phyloP scores from a whole-genome alignment of 2,797 vertebrate species.

The Alca torda region DNA sequence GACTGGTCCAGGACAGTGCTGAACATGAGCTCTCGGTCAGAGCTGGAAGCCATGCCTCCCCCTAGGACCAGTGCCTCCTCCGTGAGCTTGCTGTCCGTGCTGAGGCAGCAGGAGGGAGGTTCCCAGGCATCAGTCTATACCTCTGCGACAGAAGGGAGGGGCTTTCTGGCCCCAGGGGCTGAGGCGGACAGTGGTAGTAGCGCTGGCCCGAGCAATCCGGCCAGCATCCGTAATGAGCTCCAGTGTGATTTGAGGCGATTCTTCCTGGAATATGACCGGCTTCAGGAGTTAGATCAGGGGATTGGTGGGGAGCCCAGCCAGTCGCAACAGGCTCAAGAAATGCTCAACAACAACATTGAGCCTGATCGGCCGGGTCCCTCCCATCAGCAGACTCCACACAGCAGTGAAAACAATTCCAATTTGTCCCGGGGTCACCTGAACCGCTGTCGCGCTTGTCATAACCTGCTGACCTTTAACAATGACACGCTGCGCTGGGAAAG shows the following conservation, averaged over 20 bases:
- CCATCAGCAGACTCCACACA: slow-evolving; percentile 84
- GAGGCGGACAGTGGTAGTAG: slow-evolving; percentile 85
- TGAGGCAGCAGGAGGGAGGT: slow-evolving; percentile 91
- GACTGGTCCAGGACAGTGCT: slow-evolving; percentile 93
- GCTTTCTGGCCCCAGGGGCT: slow-evolving; percentile 81
- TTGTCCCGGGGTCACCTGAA: slow-evolving; percentile 91
- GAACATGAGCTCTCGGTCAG: slow-evolving; percentile 83
- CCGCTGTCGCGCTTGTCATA: slow-evolving; percentile 97
- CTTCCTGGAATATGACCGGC: slow-evolving; percentile 96
- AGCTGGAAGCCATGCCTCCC: slow-evolving; percentile 85
- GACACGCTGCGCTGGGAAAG: slow-evolving; percentile 98
- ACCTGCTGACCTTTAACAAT: slow-evolving; percentile 97
- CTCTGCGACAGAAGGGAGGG: slow-evolving; percentile 92
- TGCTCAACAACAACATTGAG: slow-evolving; percentile 95
- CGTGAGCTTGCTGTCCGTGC: slow-evolving; percentile 90
- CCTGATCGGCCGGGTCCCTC: slow-evolving; percentile 89
- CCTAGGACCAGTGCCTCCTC: slow-evolving; percentile 96
- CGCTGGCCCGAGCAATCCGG: slow-evolving; percentile 78
- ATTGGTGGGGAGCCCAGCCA: slow-evolving; percentile 79
- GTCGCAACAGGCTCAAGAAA: slow-evolving; percentile 87
- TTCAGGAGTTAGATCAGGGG: slow-evolving; percentile 92
- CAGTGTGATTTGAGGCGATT: slow-evolving; percentile 97
- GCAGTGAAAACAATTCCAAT: slow-evolving; percentile 83
- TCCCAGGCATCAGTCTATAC: slow-evolving; percentile 94
- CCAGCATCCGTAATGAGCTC: slow-evolving; percentile 92